Conservation (phyloP, 2,113 vertebrate species). For the Apeltes quadracus region DNA sequence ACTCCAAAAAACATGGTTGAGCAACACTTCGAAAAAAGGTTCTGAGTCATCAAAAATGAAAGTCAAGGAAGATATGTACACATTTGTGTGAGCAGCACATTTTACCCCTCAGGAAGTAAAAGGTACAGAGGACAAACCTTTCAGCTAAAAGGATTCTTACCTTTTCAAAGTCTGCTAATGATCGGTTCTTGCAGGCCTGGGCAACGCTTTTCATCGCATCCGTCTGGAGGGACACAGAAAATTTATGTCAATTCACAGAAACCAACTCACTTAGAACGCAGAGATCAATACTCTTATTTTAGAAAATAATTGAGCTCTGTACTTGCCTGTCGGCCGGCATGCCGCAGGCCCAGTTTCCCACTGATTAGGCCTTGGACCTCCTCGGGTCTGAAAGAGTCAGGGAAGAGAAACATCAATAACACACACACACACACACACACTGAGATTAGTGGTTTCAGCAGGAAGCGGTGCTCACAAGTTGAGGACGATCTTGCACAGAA, state of each 20-base stretch:
- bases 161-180: conserved; percentile 98
- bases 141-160: conserved; percentile 74
- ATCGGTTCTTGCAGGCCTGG: conserved; percentile 98
- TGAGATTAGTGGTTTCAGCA: no score
- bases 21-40: background rate
- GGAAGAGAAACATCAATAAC: background rate
- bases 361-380: conserved; percentile 96
- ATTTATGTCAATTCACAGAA: background rate
- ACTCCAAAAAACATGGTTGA: background rate
- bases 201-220: conserved; percentile 97
- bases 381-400: conserved; percentile 85
- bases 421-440: background rate
- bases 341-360: conserved; percentile 93
- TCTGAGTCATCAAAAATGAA: background rate
- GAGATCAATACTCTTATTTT: no score
- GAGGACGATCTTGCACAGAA: conserved; percentile 99
- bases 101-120: background rate
- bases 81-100: background rate
- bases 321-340: conserved; percentile 92
- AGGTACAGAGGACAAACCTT: background rate
- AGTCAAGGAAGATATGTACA: background rate
- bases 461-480: conserved; percentile 84
- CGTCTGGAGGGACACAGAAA: conserved; percentile 80
- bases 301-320: background rate
- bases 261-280: background rate